Percentiles rank a stretch among this genome's conserved stretches.
These are phyloP conservation scores for Mus pahari DNA, from an alignment of 2,113 vertebrate genomes.

Conservation along the genomic window DNA sequence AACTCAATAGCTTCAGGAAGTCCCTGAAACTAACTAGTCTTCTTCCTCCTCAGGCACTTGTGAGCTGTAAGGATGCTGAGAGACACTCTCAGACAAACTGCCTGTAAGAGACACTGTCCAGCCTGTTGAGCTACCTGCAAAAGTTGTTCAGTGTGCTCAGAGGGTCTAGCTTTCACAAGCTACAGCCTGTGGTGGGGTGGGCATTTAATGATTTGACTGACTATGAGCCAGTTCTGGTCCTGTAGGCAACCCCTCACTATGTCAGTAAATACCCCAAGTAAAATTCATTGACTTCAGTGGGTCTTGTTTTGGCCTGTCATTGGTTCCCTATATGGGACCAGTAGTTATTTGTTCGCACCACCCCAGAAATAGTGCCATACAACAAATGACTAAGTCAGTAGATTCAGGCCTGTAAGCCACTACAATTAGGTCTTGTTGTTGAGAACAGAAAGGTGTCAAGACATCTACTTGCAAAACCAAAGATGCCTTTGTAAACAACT, in stretches of 20 bases:
- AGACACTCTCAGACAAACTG: background rate
- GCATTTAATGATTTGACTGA: too few species aligned
- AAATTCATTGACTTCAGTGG: background rate
- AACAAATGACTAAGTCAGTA: too few species aligned
- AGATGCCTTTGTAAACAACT: background rate
- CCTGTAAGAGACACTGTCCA: background rate
- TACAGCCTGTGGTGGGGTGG: background rate
- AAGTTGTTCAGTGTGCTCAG: background rate
- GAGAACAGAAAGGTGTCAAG: background rate
- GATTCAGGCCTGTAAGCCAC: background rate
- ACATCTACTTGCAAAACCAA: background rate
- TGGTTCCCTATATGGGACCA: background rate
- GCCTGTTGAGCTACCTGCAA: background rate
- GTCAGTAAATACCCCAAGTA: background rate
- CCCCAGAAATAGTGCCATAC: background rate
- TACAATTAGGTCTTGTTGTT: accelerated
- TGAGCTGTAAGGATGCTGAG: background rate
- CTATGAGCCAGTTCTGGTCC: background rate
- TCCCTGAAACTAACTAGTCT: background rate
- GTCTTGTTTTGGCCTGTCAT: background rate
- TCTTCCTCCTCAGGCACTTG: background rate
- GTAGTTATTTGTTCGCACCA: background rate
- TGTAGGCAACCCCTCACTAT: background rate
- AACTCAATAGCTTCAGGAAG: background rate
- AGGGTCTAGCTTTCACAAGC: background rate